Percentiles rank a stretch among this genome's conserved stretches.
Evolutionary conservation across 2,797 vertebrate species (phyloP).

Genomic region (Gouania willdenowi): DNA sequence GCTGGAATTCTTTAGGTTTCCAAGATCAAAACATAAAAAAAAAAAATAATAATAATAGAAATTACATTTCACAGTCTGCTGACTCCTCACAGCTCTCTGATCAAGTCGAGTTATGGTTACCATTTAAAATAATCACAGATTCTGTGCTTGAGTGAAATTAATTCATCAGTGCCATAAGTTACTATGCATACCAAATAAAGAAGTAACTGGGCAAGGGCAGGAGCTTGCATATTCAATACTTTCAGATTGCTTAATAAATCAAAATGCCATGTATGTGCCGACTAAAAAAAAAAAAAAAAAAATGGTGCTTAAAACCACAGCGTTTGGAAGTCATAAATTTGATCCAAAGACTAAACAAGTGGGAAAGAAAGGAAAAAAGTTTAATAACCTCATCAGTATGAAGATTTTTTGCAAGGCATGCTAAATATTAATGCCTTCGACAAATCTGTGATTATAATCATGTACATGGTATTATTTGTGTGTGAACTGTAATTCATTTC

Average conservation of each 20-base stretch:
- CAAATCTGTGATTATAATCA: slow-evolving; percentile 12
- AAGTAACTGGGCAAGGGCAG: slow-evolving; percentile 60
- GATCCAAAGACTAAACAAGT: slow-evolving; percentile 8
- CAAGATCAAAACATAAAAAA: slow-evolving; percentile 43
- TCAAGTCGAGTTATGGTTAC: slow-evolving; percentile 76
- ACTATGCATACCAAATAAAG: slow-evolving; percentile 82
- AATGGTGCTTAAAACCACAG: slow-evolving; percentile 10
- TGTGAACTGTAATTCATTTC: slow-evolving; percentile 16
- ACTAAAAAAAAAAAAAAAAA: slow-evolving; percentile 32
- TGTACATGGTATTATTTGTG: slow-evolving; percentile 32
- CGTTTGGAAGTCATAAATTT: slow-evolving; percentile 29
- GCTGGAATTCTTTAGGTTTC: slow-evolving; percentile 49
- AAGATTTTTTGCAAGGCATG: not conserved
- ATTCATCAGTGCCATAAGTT: slow-evolving; percentile 89
- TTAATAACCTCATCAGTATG: slow-evolving; percentile 22
- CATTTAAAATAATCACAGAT: slow-evolving; percentile 85
- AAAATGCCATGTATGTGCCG: slow-evolving; percentile 85
- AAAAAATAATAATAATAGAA: slow-evolving; percentile 51
- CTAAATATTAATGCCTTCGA: not conserved
- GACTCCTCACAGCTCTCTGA: slow-evolving; percentile 64
- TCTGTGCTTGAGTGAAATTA: slow-evolving; percentile 89
- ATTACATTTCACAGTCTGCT: slow-evolving; percentile 72
- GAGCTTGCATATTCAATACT: slow-evolving; percentile 79
- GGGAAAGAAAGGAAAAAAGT: slow-evolving; percentile 29
- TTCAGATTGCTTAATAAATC: slow-evolving; percentile 92